Conservation (phyloP, 2,113 vertebrate species). For the Danio rerio region DNA sequence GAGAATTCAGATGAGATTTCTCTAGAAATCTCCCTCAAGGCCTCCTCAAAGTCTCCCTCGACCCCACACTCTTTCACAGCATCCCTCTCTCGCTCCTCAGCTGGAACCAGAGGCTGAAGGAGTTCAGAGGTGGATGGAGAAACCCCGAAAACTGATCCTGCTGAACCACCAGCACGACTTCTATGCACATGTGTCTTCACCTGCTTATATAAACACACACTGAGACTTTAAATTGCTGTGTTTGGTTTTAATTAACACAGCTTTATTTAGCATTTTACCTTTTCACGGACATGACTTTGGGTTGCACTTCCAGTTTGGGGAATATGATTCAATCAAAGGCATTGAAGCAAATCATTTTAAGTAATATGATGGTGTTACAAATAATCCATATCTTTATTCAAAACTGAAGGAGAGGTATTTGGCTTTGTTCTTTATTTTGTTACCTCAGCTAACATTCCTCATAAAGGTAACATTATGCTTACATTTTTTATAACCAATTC, state of each 20-base stretch:
- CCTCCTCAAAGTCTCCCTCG: constrained; percentile 68
- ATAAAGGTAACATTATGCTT: too few relatives aligned
- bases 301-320: too few relatives aligned
- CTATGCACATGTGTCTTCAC: constrained; percentile 68
- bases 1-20: constrained; percentile 84
- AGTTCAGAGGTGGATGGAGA: constrained; percentile 69
- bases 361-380: too few relatives aligned
- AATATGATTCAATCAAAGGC: too few relatives aligned
- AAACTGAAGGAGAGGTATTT: too few relatives aligned
- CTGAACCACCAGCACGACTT: constrained; percentile 69
- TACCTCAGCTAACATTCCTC: too few relatives aligned
- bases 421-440: too few relatives aligned
- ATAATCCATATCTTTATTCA: too few relatives aligned
- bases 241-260: background rate
- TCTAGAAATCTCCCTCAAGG: constrained; percentile 76
- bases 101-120: constrained; percentile 65
- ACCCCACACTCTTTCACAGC: background rate
- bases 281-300: too few relatives aligned
- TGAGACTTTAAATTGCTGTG: background rate
- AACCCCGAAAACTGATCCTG: constrained; percentile 79
- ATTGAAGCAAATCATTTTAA: too few relatives aligned
- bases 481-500: too few relatives aligned
- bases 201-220: constrained; percentile 59
- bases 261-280: background rate
- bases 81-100: constrained; percentile 62